phyloP scores from a whole-genome alignment of 2,113 vertebrate genomes.

The Gavialis gangeticus region DNA sequence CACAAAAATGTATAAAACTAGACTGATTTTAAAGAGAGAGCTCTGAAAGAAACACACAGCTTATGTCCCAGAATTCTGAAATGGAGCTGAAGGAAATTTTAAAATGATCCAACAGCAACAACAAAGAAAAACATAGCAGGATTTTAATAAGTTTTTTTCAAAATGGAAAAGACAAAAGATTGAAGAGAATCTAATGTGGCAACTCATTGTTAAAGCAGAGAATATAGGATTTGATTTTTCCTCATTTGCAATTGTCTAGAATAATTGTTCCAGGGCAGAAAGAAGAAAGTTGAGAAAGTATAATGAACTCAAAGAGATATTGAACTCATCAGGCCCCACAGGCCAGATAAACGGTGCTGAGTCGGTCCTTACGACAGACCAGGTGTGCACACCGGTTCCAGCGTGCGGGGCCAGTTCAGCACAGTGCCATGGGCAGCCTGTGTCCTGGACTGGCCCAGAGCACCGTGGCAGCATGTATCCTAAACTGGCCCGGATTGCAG shows the following conservation, averaged over 20 bases:
- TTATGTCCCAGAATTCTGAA: conserved; percentile 50
- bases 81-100: background rate
- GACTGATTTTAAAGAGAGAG: conserved; percentile 73
- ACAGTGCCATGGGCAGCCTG: too few relatives aligned
- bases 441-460: too few relatives aligned
- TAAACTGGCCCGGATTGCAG: too few relatives aligned
- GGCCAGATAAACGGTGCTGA: too few relatives aligned
- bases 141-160: conserved; percentile 26
- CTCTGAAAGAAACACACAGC: conserved; percentile 57
- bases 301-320: too few relatives aligned
- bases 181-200: conserved; percentile 40
- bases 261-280: conserved; percentile 61
- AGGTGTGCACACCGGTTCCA: too few relatives aligned
- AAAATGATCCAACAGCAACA: conserved; percentile 14
- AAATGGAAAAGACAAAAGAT: background rate
- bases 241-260: background rate
- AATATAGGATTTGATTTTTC: conserved; percentile 40
- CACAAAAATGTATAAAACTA: conserved; percentile 51
- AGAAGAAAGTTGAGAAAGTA: too few relatives aligned
- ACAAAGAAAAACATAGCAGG: conserved; percentile 44
- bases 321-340: too few relatives aligned
- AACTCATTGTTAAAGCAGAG: background rate
- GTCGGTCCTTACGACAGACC: too few relatives aligned
- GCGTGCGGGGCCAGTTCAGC: too few relatives aligned
- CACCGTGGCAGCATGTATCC: too few relatives aligned